Conservation (phyloP, 2,113 vertebrate genomes). For the Amphilophus citrinellus region DNA sequence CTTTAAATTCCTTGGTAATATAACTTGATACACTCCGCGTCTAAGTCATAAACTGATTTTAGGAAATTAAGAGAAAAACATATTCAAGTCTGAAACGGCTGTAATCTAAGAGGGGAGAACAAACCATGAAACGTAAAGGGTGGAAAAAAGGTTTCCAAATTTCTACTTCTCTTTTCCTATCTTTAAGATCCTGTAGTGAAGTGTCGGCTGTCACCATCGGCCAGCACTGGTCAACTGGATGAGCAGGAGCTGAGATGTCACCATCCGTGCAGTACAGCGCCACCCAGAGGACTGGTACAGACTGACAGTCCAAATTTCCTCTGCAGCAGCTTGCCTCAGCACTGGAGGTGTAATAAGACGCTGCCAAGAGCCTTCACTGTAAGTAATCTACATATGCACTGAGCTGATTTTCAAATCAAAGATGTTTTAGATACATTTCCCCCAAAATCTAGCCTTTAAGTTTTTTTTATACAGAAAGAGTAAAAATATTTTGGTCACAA, state of each 20-base stretch:
- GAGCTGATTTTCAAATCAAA: background rate
- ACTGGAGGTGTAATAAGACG: conserved; percentile 97
- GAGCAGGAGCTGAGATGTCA: conserved; percentile 76
- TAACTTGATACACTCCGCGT: background rate
- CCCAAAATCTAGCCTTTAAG: background rate
- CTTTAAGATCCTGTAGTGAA: conserved; percentile 87
- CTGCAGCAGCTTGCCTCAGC: conserved; percentile 91
- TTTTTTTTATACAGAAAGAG: background rate
- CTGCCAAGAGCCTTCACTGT: conserved; percentile 95
- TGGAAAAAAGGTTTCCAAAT: too few relatives aligned
- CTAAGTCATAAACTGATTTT: accelerated
- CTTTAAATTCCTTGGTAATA: background rate
- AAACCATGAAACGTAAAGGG: background rate
- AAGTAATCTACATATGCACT: conserved; percentile 49
- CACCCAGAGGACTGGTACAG: conserved; percentile 89
- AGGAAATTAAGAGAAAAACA: background rate
- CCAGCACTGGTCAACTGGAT: conserved; percentile 79
- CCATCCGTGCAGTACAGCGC: conserved; percentile 85
- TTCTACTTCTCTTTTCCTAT: conserved; percentile 1
- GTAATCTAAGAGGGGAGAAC: background rate
- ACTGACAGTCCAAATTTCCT: conserved; percentile 97
- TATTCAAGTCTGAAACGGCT: background rate
- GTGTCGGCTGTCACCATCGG: conserved; percentile 84
- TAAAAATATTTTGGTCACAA: background rate
- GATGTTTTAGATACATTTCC: background rate